Percentiles rank a stretch among this genome's conserved stretches.
These are phyloP conservation scores for Campaea margaritaria DNA, from an alignment of 2,888 invertebrate species.

Conservation along the genomic window DNA sequence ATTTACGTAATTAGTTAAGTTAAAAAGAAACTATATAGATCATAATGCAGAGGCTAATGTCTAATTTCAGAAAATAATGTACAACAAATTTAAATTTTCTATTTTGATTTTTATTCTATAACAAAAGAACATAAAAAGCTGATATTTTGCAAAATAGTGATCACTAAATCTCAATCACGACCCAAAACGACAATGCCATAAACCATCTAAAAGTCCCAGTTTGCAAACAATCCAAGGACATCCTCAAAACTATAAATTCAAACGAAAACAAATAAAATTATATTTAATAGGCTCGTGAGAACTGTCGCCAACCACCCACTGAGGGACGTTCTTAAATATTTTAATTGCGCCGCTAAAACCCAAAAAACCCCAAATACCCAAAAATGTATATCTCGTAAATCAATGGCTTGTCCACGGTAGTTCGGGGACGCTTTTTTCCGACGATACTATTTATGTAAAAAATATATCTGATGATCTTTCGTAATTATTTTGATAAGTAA, in stretches of 20 bases:
- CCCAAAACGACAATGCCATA: conserved; percentile 36
- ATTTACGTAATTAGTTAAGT: no score
- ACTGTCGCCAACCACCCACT: conserved; percentile 84
- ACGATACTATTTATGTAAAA: conserved; percentile 14
- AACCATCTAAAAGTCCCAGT: conserved; percentile 54
- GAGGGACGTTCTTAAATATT: conserved; percentile 79
- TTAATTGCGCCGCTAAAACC: conserved; percentile 83
- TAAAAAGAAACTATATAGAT: no score
- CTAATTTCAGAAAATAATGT: no score
- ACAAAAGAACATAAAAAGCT: no score
- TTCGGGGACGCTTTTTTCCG: conserved; percentile 46
- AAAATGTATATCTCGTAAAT: conserved; percentile 81
- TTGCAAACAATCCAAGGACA: conserved; percentile 60
- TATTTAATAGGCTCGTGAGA: conserved; percentile 84
- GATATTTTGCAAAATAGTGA: not conserved
- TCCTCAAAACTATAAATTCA: conserved; percentile 60
- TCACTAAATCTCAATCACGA: not conserved
- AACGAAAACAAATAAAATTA: conserved; percentile 80
- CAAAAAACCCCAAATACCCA: no score
- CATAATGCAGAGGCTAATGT: no score
- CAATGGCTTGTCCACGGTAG: conserved; percentile 77
- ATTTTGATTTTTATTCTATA: no score
- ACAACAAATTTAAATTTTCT: no score
- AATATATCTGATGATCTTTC: conserved; percentile 16
- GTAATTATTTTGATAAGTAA: conserved; percentile 33